Evolutionary conservation across 2,888 invertebrate genomes (phyloP).

Genomic region (Amblyjoppa fuscipennis): DNA sequence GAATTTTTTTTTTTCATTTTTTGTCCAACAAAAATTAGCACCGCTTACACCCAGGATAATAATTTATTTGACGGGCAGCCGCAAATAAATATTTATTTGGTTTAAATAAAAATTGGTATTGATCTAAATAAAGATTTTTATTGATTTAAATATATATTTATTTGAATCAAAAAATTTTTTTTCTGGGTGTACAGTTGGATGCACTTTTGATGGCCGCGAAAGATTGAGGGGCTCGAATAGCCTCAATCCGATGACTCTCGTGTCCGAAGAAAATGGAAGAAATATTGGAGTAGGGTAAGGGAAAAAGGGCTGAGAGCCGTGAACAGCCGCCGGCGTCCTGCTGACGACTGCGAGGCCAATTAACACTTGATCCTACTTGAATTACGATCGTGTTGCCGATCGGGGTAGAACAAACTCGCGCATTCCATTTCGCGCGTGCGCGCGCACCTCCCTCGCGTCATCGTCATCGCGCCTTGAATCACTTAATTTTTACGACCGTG

Average conservation of each 20-base stretch:
- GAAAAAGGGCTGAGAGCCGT: neutral
- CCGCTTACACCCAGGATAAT: neutral
- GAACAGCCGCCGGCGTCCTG: constrained; percentile 65
- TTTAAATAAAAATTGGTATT: no score
- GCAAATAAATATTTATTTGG: no score
- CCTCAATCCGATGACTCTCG: neutral
- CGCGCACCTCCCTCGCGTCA: constrained; percentile 26
- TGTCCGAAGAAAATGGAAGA: constrained; percentile 11
- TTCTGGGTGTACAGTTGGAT: neutral
- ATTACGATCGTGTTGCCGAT: constrained; percentile 77
- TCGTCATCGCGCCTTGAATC: constrained; percentile 21
- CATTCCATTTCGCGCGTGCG: constrained; percentile 46
- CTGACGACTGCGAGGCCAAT: constrained; percentile 76
- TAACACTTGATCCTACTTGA: constrained; percentile 80
- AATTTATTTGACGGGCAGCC: neutral
- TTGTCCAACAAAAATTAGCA: neutral
- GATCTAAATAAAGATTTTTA: no score
- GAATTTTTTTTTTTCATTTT: neutral
- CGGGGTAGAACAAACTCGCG: constrained; percentile 32
- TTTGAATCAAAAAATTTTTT: no score
- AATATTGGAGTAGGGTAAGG: constrained; percentile 62
- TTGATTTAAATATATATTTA: no score
- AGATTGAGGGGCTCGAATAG: neutral
- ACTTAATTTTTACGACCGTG: constrained; percentile 38
- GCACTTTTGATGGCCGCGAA: neutral